Percentiles rank a stretch among this genome's conserved stretches.
These are phyloP conservation scores for Papilio protenor DNA, from an alignment of 2,888 invertebrate species.

Conservation along the genomic window DNA sequence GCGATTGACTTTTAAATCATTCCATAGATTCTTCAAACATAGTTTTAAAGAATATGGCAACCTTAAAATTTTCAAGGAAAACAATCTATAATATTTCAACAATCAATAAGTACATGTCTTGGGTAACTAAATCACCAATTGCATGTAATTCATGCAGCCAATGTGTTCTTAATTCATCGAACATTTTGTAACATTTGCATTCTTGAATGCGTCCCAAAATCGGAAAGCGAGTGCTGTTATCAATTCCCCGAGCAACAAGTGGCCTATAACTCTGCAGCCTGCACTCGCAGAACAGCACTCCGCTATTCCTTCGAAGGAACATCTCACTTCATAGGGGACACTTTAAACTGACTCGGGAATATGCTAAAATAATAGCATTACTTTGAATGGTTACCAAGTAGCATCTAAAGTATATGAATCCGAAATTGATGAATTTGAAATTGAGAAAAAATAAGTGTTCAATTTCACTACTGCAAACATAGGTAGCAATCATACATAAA, in stretches of 20 bases:
- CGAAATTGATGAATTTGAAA: too few relatives aligned
- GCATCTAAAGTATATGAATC: too few relatives aligned
- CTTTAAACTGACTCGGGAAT: slow-evolving; percentile 32
- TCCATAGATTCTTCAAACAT: neutral
- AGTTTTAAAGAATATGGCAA: too few relatives aligned
- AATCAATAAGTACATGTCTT: too few relatives aligned
- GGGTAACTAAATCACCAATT: neutral
- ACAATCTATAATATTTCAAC: too few relatives aligned
- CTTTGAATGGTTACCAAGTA: neutral
- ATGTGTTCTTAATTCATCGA: slow-evolving; percentile 48
- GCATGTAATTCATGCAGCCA: slow-evolving; percentile 26
- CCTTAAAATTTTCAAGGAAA: too few relatives aligned
- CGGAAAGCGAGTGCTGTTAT: slow-evolving; percentile 69
- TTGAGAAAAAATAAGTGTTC: too few relatives aligned
- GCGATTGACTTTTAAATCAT: too few relatives aligned
- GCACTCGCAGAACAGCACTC: slow-evolving; percentile 62
- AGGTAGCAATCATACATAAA: too few relatives aligned
- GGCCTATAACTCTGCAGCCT: slow-evolving; percentile 81
- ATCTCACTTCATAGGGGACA: slow-evolving; percentile 39
- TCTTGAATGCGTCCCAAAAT: slow-evolving; percentile 76
- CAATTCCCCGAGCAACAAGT: slow-evolving; percentile 83
- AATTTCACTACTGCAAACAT: too few relatives aligned
- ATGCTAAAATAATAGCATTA: slow-evolving; percentile 22
- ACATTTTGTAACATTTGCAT: slow-evolving; percentile 58
- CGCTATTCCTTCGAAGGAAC: slow-evolving; percentile 43